phyloP scores from a whole-genome alignment of 2,113 vertebrate species.

The Microcebus griseorufus region DNA sequence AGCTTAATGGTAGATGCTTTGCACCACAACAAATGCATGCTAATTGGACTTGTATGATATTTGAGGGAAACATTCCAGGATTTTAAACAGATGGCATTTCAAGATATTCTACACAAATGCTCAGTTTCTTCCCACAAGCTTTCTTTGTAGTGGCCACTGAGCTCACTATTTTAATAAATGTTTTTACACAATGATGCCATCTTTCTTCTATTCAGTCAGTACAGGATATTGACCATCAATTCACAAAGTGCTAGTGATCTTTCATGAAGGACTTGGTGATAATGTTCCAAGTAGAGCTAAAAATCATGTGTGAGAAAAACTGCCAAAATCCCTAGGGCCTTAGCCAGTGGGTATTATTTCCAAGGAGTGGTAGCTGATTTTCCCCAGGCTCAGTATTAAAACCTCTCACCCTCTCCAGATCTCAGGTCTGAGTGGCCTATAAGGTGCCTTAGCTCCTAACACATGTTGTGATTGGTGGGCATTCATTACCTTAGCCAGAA shows the following conservation, averaged over 20 bases:
- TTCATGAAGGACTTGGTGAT: neutral
- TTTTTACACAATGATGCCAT: neutral
- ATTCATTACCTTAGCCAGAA: neutral
- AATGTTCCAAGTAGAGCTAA: neutral
- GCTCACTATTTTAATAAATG: conserved; percentile 18
- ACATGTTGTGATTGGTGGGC: neutral
- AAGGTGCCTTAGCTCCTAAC: neutral
- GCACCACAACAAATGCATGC: neutral
- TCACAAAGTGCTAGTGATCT: neutral
- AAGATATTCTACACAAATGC: neutral
- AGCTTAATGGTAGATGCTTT: neutral
- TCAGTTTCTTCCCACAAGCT: neutral
- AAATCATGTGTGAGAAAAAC: neutral
- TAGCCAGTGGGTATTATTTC: neutral
- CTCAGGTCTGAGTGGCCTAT: neutral
- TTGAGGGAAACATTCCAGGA: neutral
- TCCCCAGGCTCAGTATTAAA: neutral
- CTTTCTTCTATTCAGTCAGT: neutral
- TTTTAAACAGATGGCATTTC: conserved; percentile 18
- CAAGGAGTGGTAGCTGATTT: neutral
- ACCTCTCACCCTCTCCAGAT: neutral
- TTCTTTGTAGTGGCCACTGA: neutral
- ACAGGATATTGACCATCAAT: neutral
- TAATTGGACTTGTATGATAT: neutral
- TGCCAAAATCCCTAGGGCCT: neutral